Conservation (phyloP, 2,797 vertebrate species). For the Setipinna tenuifilis region DNA sequence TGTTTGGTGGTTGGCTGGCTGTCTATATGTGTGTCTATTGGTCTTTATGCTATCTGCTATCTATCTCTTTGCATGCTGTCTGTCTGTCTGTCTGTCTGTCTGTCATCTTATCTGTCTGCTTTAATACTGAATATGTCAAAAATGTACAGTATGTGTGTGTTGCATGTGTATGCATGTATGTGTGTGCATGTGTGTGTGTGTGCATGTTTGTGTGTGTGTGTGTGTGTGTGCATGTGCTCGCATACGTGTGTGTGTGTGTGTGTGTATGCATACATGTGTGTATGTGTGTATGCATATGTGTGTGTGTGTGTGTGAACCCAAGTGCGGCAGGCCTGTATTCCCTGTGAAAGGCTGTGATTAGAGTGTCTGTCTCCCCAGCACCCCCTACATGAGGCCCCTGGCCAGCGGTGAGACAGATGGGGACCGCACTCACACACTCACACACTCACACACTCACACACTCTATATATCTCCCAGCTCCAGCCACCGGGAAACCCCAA, state of each 20-base stretch:
- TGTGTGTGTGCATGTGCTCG: not conserved
- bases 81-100: no score
- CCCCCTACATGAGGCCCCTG: not conserved
- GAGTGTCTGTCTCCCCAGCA: slow-evolving; percentile 47
- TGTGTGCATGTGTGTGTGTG: not conserved
- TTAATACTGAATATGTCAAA: no score
- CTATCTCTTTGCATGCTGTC: no score
- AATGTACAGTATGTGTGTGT: not conserved
- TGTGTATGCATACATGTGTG: not conserved
- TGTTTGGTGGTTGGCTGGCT: no score
- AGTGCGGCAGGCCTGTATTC: not conserved
- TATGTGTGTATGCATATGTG: not conserved
- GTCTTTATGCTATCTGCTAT: no score
- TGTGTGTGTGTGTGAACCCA: not conserved
- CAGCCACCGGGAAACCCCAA: slow-evolving; percentile 69
- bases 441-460: no score
- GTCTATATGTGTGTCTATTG: no score
- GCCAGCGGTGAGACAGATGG: slow-evolving; percentile 52
- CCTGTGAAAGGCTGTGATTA: slow-evolving; percentile 57
- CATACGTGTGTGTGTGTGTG: not conserved
- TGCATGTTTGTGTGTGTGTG: not conserved
- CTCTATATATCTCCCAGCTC: slow-evolving; percentile 57
- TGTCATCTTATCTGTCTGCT: no score
- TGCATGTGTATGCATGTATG: no score
- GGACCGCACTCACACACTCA: slow-evolving; percentile 26